Evolutionary conservation across 2,888 invertebrate genomes (phyloP).

Genomic region (Anthoptus insignis): DNA sequence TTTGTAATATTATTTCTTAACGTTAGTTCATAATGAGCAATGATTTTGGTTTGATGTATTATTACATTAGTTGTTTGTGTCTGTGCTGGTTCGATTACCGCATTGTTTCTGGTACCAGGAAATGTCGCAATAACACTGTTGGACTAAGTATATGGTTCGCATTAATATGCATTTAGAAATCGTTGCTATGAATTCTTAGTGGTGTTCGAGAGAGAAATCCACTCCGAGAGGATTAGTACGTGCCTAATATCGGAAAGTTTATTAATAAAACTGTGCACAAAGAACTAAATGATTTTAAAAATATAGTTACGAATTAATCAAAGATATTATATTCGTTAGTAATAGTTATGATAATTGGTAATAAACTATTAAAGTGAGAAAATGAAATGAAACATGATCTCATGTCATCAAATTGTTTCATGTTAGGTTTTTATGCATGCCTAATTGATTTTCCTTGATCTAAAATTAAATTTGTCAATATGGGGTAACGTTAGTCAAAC

Average conservation of each 20-base stretch:
- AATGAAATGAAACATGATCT: too few species aligned
- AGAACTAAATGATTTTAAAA: too few species aligned
- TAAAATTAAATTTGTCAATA: too few species aligned
- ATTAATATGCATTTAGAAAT: conserved; percentile 75
- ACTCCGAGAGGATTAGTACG: conserved; percentile 27
- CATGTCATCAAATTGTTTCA: too few species aligned
- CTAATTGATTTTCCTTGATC: too few species aligned
- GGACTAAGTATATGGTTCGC: conserved; percentile 66
- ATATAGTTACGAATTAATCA: too few species aligned
- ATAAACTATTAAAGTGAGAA: too few species aligned
- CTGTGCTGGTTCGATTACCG: conserved; percentile 34
- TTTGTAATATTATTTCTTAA: conserved; percentile 44
- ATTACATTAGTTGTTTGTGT: conserved; percentile 37
- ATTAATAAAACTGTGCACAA: not conserved
- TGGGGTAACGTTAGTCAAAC: too few species aligned
- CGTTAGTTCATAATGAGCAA: conserved; percentile 17
- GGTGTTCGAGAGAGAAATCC: conserved; percentile 30
- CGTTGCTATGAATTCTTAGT: conserved; percentile 33
- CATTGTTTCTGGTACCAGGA: conserved; percentile 63
- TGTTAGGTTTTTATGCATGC: too few species aligned
- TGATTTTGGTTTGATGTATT: conserved; percentile 19
- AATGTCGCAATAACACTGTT: conserved; percentile 73
- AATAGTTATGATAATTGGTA: too few species aligned
- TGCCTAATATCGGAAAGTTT: conserved; percentile 6
- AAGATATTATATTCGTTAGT: too few species aligned